Conservation (phyloP, 2,888 invertebrate species). For the Synanthedon myopaeformis region DNA sequence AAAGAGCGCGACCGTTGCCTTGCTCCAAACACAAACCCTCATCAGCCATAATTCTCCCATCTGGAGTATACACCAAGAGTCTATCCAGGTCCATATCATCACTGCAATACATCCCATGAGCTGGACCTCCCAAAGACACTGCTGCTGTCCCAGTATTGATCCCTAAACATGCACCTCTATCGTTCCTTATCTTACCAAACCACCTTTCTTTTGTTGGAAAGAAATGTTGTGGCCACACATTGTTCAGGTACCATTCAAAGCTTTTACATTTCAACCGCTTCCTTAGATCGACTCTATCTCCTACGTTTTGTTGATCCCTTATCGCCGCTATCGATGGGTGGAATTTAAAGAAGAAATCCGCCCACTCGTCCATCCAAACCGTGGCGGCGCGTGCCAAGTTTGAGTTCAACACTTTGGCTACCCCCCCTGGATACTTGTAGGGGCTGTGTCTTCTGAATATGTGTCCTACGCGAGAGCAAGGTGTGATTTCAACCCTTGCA, state of each 20-base stretch:
- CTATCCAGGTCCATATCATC: constrained; percentile 72
- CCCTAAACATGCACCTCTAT: constrained; percentile 47
- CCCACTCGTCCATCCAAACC: constrained; percentile 99
- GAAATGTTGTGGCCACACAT: constrained; percentile 97
- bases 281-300: constrained; percentile 75
- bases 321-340: constrained; percentile 75
- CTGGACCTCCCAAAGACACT: constrained; percentile 78
- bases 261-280: constrained; percentile 83
- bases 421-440: constrained; percentile 94
- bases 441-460: constrained; percentile 93
- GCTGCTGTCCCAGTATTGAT: constrained; percentile 46
- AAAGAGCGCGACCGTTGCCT: constrained; percentile 73
- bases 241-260: constrained; percentile 94
- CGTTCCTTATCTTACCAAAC: constrained; percentile 85
- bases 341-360: constrained; percentile 90
- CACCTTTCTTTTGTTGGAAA: constrained; percentile 89
- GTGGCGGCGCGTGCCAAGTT: constrained; percentile 94
- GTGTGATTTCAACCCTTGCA: constrained; percentile 88
- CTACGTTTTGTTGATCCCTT: constrained; percentile 73
- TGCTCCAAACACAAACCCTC: constrained; percentile 88
- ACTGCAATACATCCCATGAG: constrained; percentile 75
- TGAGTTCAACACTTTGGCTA: constrained; percentile 85
- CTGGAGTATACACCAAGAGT: constrained; percentile 77
- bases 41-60: constrained; percentile 85
- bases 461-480: constrained; percentile 95